Conservation (phyloP, 2,888 invertebrate species). For the Horisme vitalbata region DNA sequence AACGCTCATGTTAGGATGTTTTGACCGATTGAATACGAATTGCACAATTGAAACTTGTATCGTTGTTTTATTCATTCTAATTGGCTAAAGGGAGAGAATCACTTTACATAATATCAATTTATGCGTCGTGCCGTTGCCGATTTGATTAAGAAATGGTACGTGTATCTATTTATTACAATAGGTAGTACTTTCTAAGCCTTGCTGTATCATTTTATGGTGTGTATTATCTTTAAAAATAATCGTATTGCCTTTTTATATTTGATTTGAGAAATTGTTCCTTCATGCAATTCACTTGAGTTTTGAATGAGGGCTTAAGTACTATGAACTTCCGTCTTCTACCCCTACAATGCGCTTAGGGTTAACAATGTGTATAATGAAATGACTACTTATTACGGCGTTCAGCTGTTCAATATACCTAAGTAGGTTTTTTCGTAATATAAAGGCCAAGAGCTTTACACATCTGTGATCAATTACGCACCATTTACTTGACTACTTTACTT, state of each 20-base stretch:
- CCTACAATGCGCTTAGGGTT: constrained; percentile 13
- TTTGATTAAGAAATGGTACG: constrained; percentile 2
- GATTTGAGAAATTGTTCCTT: too few species aligned
- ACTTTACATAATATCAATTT: constrained; percentile 14
- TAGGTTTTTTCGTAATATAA: too few species aligned
- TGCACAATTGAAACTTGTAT: constrained; percentile 23
- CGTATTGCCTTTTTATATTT: too few species aligned
- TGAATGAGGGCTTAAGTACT: constrained; percentile 4
- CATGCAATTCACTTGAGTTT: constrained; percentile 7
- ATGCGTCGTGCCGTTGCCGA: constrained; percentile 6
- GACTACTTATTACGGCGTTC: too few species aligned
- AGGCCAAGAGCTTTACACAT: too few species aligned
- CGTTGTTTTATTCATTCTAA: constrained; percentile 21
- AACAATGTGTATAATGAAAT: constrained; percentile 12
- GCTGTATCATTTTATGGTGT: too few species aligned
- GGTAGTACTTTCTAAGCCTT: too few species aligned
- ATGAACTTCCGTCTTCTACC: constrained; percentile 17
- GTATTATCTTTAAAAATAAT: too few species aligned
- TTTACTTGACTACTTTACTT: too few species aligned
- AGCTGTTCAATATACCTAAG: background rate
- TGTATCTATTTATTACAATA: too few species aligned
- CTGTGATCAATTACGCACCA: too few species aligned
- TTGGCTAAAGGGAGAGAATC: constrained; percentile 10
- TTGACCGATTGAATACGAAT: constrained; percentile 29
- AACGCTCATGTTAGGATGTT: constrained; percentile 28